Percentiles rank a stretch among this genome's conserved stretches.
Conservation (phyloP, 1,140 invertebrate species). For the Papilio dardanus region DNA sequence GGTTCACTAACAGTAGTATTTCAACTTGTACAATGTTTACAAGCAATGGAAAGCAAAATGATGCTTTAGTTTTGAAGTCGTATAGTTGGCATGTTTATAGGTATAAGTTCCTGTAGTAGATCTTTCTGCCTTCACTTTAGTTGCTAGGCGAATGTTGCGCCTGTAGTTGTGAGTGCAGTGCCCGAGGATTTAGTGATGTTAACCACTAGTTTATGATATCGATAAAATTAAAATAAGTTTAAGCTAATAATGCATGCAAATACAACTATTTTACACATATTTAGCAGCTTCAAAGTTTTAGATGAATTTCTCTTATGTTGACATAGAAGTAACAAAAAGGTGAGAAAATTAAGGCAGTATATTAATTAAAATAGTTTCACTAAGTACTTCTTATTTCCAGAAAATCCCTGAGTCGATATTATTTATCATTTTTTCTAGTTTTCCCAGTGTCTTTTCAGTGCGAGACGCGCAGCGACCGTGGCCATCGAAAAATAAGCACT, state of each 20-base stretch:
- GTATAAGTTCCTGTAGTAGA: conserved; percentile 57
- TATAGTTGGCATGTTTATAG: conserved; percentile 47
- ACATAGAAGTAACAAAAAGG: no score
- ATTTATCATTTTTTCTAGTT: not conserved
- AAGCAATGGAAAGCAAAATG: conserved; percentile 40
- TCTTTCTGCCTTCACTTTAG: conserved; percentile 74
- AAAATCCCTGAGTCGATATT: not conserved
- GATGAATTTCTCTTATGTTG: no score
- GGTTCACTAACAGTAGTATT: not conserved
- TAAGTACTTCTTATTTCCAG: no score
- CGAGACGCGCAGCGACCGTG: no score
- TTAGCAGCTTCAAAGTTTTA: no score
- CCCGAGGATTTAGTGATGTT: conserved; percentile 55
- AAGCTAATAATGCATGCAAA: no score
- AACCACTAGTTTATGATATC: conserved; percentile 32
- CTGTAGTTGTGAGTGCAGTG: conserved; percentile 68
- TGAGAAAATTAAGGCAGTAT: no score
- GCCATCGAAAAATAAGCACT: no score
- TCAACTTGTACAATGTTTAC: not conserved
- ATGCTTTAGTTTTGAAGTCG: conserved; percentile 30
- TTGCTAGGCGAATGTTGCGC: conserved; percentile 66
- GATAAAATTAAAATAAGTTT: conserved; percentile 35
- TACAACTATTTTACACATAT: no score
- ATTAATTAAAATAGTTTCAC: no score
- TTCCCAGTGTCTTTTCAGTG: no score